Evolutionary conservation across 2,888 invertebrate species (phyloP).

Genomic region (Anorthoa munda): DNA sequence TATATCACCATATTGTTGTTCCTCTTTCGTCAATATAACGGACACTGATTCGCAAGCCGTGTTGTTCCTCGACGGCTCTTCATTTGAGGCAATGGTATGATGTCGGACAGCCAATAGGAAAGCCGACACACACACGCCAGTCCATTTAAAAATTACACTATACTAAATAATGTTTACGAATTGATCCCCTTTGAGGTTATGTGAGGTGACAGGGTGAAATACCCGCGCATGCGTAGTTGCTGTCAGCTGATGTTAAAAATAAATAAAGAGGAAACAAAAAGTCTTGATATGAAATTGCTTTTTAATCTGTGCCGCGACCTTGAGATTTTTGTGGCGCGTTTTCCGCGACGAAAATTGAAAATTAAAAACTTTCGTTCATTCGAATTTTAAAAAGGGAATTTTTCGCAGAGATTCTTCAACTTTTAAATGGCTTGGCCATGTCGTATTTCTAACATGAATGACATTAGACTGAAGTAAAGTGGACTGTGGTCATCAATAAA

Average conservation of each 20-base stretch:
- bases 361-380: slow-evolving; percentile 8
- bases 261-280: slow-evolving; percentile 38
- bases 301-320: slow-evolving; percentile 36
- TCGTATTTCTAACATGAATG: not conserved
- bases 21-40: slow-evolving; percentile 21
- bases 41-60: slow-evolving; percentile 52
- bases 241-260: slow-evolving; percentile 33
- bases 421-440: not conserved
- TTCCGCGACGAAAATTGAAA: slow-evolving; percentile 13
- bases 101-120: slow-evolving; percentile 69
- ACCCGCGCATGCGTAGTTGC: slow-evolving; percentile 73
- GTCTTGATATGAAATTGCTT: slow-evolving; percentile 23
- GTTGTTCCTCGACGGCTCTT: slow-evolving; percentile 50
- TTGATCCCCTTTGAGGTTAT: slow-evolving; percentile 72
- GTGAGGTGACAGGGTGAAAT: slow-evolving; percentile 60
- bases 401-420: not conserved
- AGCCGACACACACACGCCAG: slow-evolving; percentile 47
- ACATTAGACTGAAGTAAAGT: slow-evolving; percentile 12
- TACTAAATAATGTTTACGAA: slow-evolving; percentile 59
- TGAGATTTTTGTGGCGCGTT: slow-evolving; percentile 40
- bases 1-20: slow-evolving; percentile 33
- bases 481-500: slow-evolving; percentile 16
- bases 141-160: slow-evolving; percentile 54
- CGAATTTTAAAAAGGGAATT: not conserved
- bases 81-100: slow-evolving; percentile 74